phyloP scores from a whole-genome alignment of 2,797 vertebrate genomes.

The Petrocephalus schoutedeni region DNA sequence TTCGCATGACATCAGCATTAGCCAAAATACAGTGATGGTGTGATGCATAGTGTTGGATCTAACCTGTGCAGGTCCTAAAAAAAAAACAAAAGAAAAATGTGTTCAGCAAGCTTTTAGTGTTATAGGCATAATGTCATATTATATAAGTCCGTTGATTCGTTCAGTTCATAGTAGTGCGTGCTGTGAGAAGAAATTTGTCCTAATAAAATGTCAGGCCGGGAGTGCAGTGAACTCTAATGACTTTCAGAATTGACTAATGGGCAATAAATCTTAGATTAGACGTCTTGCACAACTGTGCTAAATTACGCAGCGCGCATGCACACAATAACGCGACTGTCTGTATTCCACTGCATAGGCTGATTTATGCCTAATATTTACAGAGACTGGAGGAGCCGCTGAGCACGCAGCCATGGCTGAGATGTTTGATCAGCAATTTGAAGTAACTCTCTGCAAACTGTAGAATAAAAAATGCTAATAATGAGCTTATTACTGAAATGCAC shows the following conservation, averaged over 20 bases:
- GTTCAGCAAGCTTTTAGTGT: slow-evolving; percentile 2
- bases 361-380: slow-evolving; percentile 9
- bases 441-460: not conserved
- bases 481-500: not conserved
- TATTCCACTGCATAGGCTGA: not conserved
- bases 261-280: slow-evolving; percentile 78
- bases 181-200: slow-evolving; percentile 51
- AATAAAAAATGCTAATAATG: not conserved
- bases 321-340: slow-evolving; percentile 5
- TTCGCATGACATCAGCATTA: slow-evolving; percentile 5
- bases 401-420: not conserved
- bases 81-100: not conserved
- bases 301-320: slow-evolving; percentile 42
- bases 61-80: not conserved
- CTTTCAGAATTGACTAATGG: slow-evolving; percentile 78
- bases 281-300: slow-evolving; percentile 44
- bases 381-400: not conserved
- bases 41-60: slow-evolving; percentile 4
- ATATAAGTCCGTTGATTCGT: slow-evolving; percentile 16
- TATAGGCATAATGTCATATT: slow-evolving; percentile 12
- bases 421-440: not conserved
- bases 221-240: slow-evolving; percentile 79
- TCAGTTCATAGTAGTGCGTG: not conserved
- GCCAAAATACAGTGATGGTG: not conserved
- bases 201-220: slow-evolving; percentile 76